phyloP scores from a whole-genome alignment of 2,113 vertebrate species.

The Xyliphius kryptos region DNA sequence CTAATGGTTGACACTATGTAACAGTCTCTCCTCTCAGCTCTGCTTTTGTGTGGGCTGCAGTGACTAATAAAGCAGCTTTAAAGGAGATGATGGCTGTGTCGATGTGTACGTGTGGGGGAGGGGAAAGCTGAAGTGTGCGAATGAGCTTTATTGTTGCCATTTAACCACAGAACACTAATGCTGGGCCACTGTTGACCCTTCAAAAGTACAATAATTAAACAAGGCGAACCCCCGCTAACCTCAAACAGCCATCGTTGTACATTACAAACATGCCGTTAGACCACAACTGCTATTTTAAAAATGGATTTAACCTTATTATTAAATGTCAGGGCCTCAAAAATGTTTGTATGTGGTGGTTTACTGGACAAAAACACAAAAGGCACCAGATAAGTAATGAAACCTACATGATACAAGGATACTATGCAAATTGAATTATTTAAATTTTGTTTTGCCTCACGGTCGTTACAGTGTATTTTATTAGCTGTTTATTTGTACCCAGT shows the following conservation, averaged over 20 bases:
- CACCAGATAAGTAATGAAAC: constrained; percentile 27
- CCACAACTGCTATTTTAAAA: constrained; percentile 64
- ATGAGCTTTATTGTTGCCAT: constrained; percentile 78
- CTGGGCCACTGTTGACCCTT: constrained; percentile 64
- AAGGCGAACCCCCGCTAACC: constrained; percentile 62
- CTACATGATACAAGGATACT: neutral
- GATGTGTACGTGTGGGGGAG: constrained; percentile 15
- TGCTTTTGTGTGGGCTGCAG: constrained; percentile 32
- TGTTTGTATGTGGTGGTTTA: constrained; percentile 49
- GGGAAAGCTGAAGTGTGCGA: constrained; percentile 42
- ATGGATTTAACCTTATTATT: constrained; percentile 73
- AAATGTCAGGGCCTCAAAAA: constrained; percentile 68
- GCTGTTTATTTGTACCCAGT: neutral
- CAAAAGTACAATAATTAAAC: constrained; percentile 73
- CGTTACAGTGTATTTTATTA: neutral
- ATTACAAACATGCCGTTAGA: constrained; percentile 75
- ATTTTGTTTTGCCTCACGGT: neutral
- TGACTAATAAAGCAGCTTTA: constrained; percentile 40
- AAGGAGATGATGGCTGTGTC: constrained; percentile 34
- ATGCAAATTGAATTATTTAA: neutral
- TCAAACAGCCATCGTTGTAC: constrained; percentile 61
- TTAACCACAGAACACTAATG: constrained; percentile 72
- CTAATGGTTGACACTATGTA: constrained; percentile 44
- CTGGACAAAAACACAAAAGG: constrained; percentile 50
- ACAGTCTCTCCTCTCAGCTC: constrained; percentile 30